phyloP scores from a whole-genome alignment of 2,888 invertebrate species.

The Octodonta nipae region DNA sequence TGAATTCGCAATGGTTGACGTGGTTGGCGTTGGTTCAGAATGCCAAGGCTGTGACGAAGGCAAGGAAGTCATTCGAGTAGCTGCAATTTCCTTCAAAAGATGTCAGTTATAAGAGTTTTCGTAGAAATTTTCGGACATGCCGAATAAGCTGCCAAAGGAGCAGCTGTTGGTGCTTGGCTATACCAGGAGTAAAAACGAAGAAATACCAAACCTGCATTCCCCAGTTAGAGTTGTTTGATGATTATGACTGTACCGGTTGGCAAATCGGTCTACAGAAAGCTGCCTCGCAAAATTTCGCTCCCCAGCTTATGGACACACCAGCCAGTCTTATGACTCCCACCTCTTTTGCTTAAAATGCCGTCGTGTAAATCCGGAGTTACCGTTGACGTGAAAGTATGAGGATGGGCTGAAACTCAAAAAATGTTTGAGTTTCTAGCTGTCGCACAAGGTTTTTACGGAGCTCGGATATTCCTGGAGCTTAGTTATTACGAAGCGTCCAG shows the following conservation, averaged over 20 bases:
- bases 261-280: conserved; percentile 57
- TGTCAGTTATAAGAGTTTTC: conserved; percentile 45
- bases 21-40: conserved; percentile 60
- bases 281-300: conserved; percentile 65
- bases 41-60: conserved; percentile 56
- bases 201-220: conserved; percentile 29
- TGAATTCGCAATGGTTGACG: conserved; percentile 51
- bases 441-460: conserved; percentile 62
- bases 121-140: conserved; percentile 66
- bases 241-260: conserved; percentile 59
- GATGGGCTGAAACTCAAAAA: conserved; percentile 64
- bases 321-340: conserved; percentile 69
- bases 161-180: conserved; percentile 51
- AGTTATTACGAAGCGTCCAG: conserved; percentile 53
- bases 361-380: conserved; percentile 45
- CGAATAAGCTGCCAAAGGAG: conserved; percentile 69
- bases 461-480: conserved; percentile 65
- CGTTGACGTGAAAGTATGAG: conserved; percentile 50
- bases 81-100: conserved; percentile 40
- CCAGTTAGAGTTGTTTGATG: conserved; percentile 44
- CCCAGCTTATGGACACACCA: conserved; percentile 66
- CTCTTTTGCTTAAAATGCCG: conserved; percentile 57
- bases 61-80: conserved; percentile 59
- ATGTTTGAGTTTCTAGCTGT: conserved; percentile 71
- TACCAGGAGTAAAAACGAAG: conserved; percentile 51